Percentiles rank a stretch among this genome's conserved stretches.
These are phyloP conservation scores for Bergia puertoricense DNA, from an alignment of 92 coral and sea anemone genomes.

Conservation along the genomic window DNA sequence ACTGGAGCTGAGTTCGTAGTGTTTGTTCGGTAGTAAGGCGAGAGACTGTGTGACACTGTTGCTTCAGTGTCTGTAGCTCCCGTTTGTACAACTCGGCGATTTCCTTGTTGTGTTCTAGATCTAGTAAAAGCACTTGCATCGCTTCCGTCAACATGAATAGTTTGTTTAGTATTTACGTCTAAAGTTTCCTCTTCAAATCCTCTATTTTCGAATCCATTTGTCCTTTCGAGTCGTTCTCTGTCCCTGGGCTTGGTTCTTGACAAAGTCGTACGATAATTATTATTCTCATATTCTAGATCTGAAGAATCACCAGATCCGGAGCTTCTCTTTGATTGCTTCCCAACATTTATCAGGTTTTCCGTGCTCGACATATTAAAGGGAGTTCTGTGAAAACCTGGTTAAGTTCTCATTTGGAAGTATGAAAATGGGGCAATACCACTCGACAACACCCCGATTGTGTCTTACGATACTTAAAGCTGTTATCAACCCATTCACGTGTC, in stretches of 20 bases:
- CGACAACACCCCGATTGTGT: not conserved
- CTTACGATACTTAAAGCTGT: not conserved
- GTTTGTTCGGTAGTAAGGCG: slow-evolving; percentile 11
- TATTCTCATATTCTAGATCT: slow-evolving; percentile 14
- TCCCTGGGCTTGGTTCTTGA: not conserved
- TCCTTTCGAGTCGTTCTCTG: slow-evolving; percentile 1
- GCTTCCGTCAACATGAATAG: not conserved
- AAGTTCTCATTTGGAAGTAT: not conserved
- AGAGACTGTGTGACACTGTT: not conserved
- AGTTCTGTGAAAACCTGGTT: not conserved
- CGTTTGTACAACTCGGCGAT: not conserved
- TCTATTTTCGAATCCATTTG: slow-evolving; percentile 49
- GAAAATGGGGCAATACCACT: not conserved
- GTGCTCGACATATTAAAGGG: slow-evolving; percentile 49
- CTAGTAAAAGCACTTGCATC: not conserved
- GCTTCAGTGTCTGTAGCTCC: not conserved
- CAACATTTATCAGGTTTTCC: slow-evolving; percentile 46
- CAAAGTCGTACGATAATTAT: not conserved
- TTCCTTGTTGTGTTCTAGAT: not conserved
- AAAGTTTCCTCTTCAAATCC: slow-evolving; percentile 37
- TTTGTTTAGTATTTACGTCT: not conserved
- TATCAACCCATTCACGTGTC: not conserved
- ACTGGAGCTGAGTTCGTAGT: slow-evolving; percentile 17
- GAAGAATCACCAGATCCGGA: slow-evolving; percentile 41
- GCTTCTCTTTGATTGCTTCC: slow-evolving; percentile 1